Evolutionary conservation across 2,113 vertebrate species (phyloP), one percentile per base, ranked within the genome.

Genomic region (Sialia sialis): DNA sequence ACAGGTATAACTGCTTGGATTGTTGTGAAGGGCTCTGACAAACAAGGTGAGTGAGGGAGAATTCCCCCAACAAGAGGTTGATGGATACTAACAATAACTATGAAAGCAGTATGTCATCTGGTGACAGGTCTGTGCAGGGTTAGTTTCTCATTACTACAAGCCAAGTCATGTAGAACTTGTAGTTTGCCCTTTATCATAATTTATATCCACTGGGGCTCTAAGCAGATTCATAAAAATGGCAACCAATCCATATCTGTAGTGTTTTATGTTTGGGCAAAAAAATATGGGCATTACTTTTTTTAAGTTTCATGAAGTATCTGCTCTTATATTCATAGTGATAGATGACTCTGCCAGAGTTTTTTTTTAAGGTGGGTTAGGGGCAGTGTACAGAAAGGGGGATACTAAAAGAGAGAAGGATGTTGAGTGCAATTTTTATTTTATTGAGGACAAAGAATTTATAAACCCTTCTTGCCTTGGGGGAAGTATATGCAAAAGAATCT

Each of bases 201-300:
- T 97, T 94, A 93, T 91, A 93, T 91, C 84, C 74, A 68, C 80
- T 90, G 68, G 55, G 15, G 12, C 79, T 87, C 80, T 76, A 90
- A 96, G 93, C 77, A 92, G 84, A 93, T 91, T 94, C 90, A 87
- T 96, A 87, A 96, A 96, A 97, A 79, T 80, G 62, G 88, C 80
- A 96, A 32, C 76, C 59, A 77, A 83, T 95, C 90, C 77, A 84
- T 95, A 95, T 82, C 81, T 90, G 82, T 96, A 82, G 78, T 82
- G 34, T 92, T 97, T 97, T 96, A 95, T 91, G 87, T 95, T 84
- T 96, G 73, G 66, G 54, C 83, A 62, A 97, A 97, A 97, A 70
- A 94, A 89, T 94, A 76, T 29, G 74, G 56, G 52, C 94, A 91
- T 97, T 96, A 87, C 63, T 96, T 96, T 80, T 93, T 96, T 96